Evolutionary conservation across 2,113 vertebrate species (phyloP).

Genomic region (Planiliza haematocheilus): DNA sequence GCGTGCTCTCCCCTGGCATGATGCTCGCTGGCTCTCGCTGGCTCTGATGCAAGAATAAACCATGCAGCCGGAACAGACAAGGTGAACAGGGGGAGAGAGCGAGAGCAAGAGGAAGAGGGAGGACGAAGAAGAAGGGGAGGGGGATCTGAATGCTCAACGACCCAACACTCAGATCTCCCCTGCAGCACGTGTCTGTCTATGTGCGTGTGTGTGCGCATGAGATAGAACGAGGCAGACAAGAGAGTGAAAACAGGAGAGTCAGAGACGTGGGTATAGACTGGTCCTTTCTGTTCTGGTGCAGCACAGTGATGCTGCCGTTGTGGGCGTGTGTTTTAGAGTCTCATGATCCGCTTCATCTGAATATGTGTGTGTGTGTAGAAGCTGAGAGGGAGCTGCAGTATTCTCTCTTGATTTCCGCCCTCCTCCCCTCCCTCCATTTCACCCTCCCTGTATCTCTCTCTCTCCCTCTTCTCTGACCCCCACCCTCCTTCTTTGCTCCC

Average conservation of each 20-base stretch:
- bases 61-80: constrained; percentile 74
- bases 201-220: constrained; percentile 53
- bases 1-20: constrained; percentile 85
- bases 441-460: constrained; percentile 16
- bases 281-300: constrained; percentile 55
- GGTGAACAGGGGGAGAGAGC: constrained; percentile 68
- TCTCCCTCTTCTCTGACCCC: constrained; percentile 3
- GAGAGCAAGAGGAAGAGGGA: constrained; percentile 43
- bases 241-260: constrained; percentile 59
- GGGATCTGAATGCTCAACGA: constrained; percentile 66
- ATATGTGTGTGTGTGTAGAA: constrained; percentile 60
- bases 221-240: constrained; percentile 43
- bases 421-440: constrained; percentile 30
- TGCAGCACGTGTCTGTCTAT: constrained; percentile 72
- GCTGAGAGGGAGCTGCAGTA: constrained; percentile 81
- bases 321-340: constrained; percentile 59
- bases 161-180: constrained; percentile 68
- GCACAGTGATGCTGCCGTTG: constrained; percentile 67
- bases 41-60: constrained; percentile 81
- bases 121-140: constrained; percentile 24
- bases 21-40: constrained; percentile 66
- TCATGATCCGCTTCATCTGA: constrained; percentile 55
- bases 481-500: constrained; percentile 29
- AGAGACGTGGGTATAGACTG: constrained; percentile 45
- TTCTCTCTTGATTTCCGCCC: constrained; percentile 60